Evolutionary conservation across 2,113 vertebrate species (phyloP), one percentile per base, ranked within the genome.

Genomic region (Haemorhous mexicanus): DNA sequence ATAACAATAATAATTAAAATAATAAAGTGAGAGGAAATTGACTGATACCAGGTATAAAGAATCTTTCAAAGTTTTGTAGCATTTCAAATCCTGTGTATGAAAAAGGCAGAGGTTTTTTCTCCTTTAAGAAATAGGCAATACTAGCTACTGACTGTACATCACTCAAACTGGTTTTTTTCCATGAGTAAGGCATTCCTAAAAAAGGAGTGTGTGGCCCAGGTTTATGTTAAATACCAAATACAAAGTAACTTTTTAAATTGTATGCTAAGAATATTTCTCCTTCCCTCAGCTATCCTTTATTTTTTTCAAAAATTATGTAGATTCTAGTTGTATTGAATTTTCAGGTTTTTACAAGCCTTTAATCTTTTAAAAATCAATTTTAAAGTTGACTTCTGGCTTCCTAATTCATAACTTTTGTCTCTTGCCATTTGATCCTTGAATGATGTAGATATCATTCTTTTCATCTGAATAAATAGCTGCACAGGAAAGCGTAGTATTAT

Each of bases 391-490:
- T 91, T 64, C 78, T 43, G 37, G 7, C 33, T 85, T 91, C 10
- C 37, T 91, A 63, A 75, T 80, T 91, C 9, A 85, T 69, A n/a
- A 55, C 20, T 70, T 82, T 86, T 92, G 6, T 94, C 72, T 69
- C 64, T 75, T 88, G 44, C 44, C 9, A 68, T 75, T 88, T 86
- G 23, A 58, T 81, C 85, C 18, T 37, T 76, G 64, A 93, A 75
- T 87, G 75, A 85, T 72, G 43, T 33, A 92, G 55, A 43, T 88
- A 95, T 68, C 21, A 74, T 66, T 88, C 10, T 73, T 94, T 92
- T 91, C 6, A 90, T 84, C 41, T 47, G 84, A 94, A 91, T 72
- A 95, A 90, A 76, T 78, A 85, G 33, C 53, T 81, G 87, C 95
- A 68, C 23, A 90, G 37, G 41, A 78, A 37, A 50, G 41, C 26